A percentile compares a stretch with the other conserved stretches of the same genome.
Evolutionary conservation across 2,888 invertebrate genomes (phyloP).

Genomic region (Limenitis camilla): DNA sequence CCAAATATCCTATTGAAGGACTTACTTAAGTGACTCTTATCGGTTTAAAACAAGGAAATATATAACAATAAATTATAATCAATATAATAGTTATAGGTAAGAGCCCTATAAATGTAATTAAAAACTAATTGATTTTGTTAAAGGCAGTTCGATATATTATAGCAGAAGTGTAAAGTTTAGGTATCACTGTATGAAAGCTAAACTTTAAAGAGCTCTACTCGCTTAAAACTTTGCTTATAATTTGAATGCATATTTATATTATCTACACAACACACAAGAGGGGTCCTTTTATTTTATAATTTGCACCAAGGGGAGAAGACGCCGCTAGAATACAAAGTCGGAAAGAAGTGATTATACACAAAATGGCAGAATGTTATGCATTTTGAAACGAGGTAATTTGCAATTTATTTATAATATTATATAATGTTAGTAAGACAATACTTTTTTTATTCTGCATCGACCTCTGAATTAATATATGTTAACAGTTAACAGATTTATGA

Average conservation of each 20-base stretch:
- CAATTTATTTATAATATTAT: background rate
- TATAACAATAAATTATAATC: no score
- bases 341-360: conserved; percentile 62
- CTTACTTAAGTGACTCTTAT: no score
- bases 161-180: conserved; percentile 11
- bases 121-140: no score
- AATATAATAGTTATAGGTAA: no score
- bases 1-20: no score
- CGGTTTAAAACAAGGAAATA: no score
- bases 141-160: no score
- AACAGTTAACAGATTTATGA: no score
- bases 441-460: no score
- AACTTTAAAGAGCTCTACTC: conserved; percentile 64
- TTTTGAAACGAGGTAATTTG: conserved; percentile 1
- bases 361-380: conserved; percentile 11
- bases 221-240: conserved; percentile 68
- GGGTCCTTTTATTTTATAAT: conserved; percentile 72
- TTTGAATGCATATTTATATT: conserved; percentile 75
- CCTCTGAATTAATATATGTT: no score
- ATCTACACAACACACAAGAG: conserved; percentile 72
- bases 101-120: no score
- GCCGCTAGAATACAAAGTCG: conserved; percentile 64
- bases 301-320: conserved; percentile 56
- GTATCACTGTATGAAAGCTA: conserved; percentile 16
- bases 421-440: no score